Evolutionary conservation across 1,140 invertebrate species (phyloP).

Genomic region (Drosophila auraria): DNA sequence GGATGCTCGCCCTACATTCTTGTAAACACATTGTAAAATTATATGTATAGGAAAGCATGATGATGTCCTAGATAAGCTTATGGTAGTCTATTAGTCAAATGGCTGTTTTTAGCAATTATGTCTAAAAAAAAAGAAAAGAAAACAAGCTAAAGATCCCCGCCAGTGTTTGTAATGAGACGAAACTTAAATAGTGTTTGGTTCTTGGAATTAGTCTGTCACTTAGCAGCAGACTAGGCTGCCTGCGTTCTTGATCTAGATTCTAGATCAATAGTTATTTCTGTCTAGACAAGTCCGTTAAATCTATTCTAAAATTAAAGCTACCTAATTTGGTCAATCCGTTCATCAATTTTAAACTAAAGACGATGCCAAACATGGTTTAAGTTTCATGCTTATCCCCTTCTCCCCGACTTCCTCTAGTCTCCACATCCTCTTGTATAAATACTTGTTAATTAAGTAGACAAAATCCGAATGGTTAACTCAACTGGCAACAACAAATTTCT

Average conservation of each 20-base stretch:
- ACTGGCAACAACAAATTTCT: constrained; percentile 75
- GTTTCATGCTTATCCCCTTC: constrained; percentile 29
- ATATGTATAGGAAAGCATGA: constrained; percentile 44
- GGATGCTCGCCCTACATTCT: constrained; percentile 33
- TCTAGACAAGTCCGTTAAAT: constrained; percentile 23
- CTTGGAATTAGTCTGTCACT: constrained; percentile 5
- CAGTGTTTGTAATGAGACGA: constrained; percentile 44
- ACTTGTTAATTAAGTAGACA: constrained; percentile 47
- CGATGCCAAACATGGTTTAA: constrained; percentile 49
- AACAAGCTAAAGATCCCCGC: not conserved
- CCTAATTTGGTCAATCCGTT: constrained; percentile 6
- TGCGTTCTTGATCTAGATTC: constrained; percentile 23
- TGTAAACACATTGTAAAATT: constrained; percentile 57
- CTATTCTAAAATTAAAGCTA: not conserved
- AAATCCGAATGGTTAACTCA: constrained; percentile 62
- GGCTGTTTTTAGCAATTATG: constrained; percentile 56
- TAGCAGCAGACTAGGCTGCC: not conserved
- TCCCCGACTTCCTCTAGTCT: constrained; percentile 5
- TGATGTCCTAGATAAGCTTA: constrained; percentile 63
- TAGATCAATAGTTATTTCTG: not conserved
- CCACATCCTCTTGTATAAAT: constrained; percentile 33
- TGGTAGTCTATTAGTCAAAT: constrained; percentile 65
- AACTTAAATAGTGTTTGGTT: constrained; percentile 59
- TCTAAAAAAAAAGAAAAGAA: constrained; percentile 11
- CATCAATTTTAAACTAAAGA: constrained; percentile 1